phyloP scores from a whole-genome alignment of 2,113 vertebrate species.

The Acrocephalus kingi region DNA sequence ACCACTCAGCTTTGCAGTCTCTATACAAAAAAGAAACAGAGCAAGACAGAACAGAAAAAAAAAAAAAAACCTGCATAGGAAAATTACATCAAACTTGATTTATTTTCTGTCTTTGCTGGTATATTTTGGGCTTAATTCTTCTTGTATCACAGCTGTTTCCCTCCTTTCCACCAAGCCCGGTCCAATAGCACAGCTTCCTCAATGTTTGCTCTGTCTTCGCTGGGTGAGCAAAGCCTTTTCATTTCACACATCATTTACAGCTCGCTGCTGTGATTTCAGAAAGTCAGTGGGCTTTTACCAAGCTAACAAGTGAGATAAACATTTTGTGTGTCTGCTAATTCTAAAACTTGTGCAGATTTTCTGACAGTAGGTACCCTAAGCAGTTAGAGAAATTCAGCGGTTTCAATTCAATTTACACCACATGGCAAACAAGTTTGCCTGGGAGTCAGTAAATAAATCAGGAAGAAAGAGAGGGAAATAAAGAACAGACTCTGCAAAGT shows the following conservation, averaged over 20 bases:
- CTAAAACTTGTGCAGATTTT: conserved; percentile 69
- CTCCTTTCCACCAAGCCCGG: not conserved
- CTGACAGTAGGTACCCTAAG: conserved; percentile 55
- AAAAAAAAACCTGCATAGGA: not conserved
- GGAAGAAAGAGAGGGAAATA: conserved; percentile 18
- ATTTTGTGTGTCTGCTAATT: conserved; percentile 74
- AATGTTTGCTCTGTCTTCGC: conserved; percentile 50
- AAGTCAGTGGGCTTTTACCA: conserved; percentile 73
- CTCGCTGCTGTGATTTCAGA: conserved; percentile 72
- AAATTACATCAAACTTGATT: not conserved
- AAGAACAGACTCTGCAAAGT: conserved; percentile 22
- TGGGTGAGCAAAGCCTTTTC: conserved; percentile 74
- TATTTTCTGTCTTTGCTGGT: not conserved
- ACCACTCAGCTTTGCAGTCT: not conserved
- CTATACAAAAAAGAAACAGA: not conserved
- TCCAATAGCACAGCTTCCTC: conserved; percentile 43
- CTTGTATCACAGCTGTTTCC: not conserved
- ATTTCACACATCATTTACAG: conserved; percentile 82
- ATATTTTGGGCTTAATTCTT: conserved; percentile 5
- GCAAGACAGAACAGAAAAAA: not conserved
- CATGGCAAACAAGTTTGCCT: conserved; percentile 47
- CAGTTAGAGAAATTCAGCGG: conserved; percentile 3
- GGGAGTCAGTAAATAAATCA: conserved; percentile 50
- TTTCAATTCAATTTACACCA: conserved; percentile 10
- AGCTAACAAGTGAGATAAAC: conserved; percentile 79